Base-by-base conservation (phyloP, 37 sponge, comb jelly and placozoan species). In the Agelas oroides region DNA sequence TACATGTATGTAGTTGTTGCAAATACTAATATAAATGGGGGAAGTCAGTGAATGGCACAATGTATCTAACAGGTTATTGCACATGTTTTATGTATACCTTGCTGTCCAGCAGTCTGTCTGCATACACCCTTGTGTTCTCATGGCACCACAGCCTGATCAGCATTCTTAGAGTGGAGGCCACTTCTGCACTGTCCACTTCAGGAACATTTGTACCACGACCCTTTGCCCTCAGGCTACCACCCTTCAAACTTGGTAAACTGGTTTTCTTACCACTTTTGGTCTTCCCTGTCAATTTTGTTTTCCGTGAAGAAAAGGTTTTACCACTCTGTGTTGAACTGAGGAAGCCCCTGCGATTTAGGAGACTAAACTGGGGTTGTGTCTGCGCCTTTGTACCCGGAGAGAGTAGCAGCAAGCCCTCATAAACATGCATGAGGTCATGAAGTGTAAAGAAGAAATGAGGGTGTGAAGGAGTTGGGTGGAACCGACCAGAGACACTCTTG, bases 91-190 rank as follows among this genome's bases (percentile, higher is more conserved):
- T 12, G 46, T 46, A 12, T 46, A 46, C 46, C 46, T 46, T 46
- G 33, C 71, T 75, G 30, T 79, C 71, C 14, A 58, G 24, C 57
- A 71, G 63, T 28, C 88, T 70, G 71, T 94, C 95, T 25, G 81
- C 67, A 69, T 78, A 94, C 61, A 91, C 93, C 38, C 95, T 40
- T 13, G 89, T 85, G 52, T 31, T 57, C 62, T 94, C 95, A 68
- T 94, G 89, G 56, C 92, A 90, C 95, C 95, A 94, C 30, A 94
- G 67, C 15, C 95, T 66, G 6, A 91, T 62, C 58, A 91, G 0
- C 24, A 53, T 64, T 16, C 92, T 59, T 18, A 90, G 46, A 12
- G 86, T 84, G 14, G 78, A 78, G 36, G 53, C 30, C 19, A 72
- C 62, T 54, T 72, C 70, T 6, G 40, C 18, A 1, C 24, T 40